Base-by-base conservation (phyloP, 2,888 invertebrate genomes). In the Drosophila prolongata region DNA sequence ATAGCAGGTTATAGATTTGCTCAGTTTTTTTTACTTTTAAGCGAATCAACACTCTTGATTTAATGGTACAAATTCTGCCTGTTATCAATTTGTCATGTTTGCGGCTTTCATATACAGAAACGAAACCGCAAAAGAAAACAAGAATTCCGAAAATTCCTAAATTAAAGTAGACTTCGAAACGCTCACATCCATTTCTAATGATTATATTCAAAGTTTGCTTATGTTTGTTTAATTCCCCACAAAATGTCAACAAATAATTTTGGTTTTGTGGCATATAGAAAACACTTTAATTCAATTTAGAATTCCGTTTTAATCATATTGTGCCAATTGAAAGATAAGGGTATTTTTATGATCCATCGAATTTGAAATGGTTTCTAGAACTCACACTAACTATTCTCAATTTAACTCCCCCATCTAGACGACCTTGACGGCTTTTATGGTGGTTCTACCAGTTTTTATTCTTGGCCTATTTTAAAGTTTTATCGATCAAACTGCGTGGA, bases 401-500 rank as follows among this genome's bases (percentile, higher is more conserved):
- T 30, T 3, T 27, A 19, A 37, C 62, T 60, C 61, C 43, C 42
- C 38, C 34, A n/a, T 49, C 14, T 11, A 8, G 19, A 19, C 37
- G 46, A 66, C 65, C 65, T 66, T 66, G 67, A 38, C 34, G 14
- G 34, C 24, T 38, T 16, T 49, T 47, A 43, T 42, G 47, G 4
- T 10, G 8, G 27, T 19, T 43, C 43, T n/a, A 19, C 35, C 35
- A 16, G 16, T 35, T 49, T 69, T 59, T 35, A 35, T 62, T 50
- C 65, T 43, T 76, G 77, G 61, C 72, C 76, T 76, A 87, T 75
- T 82, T 82, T 83, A 78, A 87, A 75, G 78, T 65, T 84, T 70
- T 87, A 82, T 82, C 74, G 81, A 82, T 87, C 81, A 82, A 82
- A 82, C 81, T 80, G 75, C 78, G 76, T 77, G 68, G 37, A 49